phyloP scores from a whole-genome alignment of 2,888 invertebrate species.

The Amphipyra berbera region DNA sequence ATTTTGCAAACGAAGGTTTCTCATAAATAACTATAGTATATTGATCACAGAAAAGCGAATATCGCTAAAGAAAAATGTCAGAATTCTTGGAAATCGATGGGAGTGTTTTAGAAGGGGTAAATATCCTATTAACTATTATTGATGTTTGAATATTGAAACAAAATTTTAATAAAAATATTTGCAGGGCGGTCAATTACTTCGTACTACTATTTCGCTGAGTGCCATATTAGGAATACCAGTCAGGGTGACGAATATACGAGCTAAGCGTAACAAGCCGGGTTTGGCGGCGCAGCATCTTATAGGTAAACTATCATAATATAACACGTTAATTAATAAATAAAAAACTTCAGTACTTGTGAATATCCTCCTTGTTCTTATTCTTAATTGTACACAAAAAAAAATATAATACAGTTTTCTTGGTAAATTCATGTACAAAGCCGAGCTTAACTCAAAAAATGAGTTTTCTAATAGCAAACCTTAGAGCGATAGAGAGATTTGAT shows the following conservation, averaged over 20 bases:
- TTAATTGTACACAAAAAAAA: too few species aligned
- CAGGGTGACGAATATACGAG: slow-evolving; percentile 94
- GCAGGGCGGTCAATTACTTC: slow-evolving; percentile 97
- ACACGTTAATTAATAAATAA: neutral
- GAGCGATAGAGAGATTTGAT: too few species aligned
- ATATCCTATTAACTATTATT: slow-evolving; percentile 48
- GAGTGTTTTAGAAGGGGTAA: slow-evolving; percentile 94
- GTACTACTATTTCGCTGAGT: slow-evolving; percentile 94
- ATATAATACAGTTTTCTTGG: too few species aligned
- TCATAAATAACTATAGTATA: too few species aligned
- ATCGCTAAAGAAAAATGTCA: slow-evolving; percentile 61
- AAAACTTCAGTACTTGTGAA: too few species aligned
- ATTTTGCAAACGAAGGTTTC: too few species aligned
- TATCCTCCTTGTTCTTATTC: too few species aligned
- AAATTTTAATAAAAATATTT: slow-evolving; percentile 50
- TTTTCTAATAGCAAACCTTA: too few species aligned
- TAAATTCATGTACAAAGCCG: too few species aligned
- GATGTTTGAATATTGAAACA: neutral
- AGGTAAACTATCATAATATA: slow-evolving; percentile 87
- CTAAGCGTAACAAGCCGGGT: slow-evolving; percentile 95
- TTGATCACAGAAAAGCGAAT: neutral
- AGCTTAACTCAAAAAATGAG: too few species aligned
- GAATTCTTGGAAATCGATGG: slow-evolving; percentile 92
- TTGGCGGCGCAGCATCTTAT: slow-evolving; percentile 95
- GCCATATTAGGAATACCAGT: slow-evolving; percentile 93